A percentile compares a stretch with the other conserved stretches of the same genome.
These are phyloP conservation scores for Myripristis murdjan DNA, from an alignment of 2,797 vertebrate species.

Conservation along the genomic window DNA sequence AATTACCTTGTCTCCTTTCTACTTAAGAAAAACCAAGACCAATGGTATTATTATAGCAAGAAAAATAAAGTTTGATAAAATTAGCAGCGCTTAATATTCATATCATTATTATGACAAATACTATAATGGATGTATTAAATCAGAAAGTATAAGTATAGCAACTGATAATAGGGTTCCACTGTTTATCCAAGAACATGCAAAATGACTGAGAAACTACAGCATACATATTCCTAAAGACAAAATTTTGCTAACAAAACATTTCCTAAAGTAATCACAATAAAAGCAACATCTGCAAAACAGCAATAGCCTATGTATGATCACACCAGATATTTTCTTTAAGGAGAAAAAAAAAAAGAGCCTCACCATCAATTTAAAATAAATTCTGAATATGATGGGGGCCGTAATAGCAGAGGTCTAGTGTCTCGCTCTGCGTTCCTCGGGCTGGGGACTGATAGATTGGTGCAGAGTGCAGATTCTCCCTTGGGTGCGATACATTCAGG, in stretches of 20 bases:
- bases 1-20: slow-evolving; percentile 85
- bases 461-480: slow-evolving; percentile 79
- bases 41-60: slow-evolving; percentile 69
- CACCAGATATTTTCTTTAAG: slow-evolving; percentile 65
- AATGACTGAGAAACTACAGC: slow-evolving; percentile 42
- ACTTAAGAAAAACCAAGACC: slow-evolving; percentile 77
- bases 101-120: slow-evolving; percentile 55
- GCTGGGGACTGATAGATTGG: slow-evolving; percentile 83
- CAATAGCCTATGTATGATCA: slow-evolving; percentile 74
- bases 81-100: slow-evolving; percentile 59
- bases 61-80: slow-evolving; percentile 58
- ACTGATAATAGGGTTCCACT: slow-evolving; percentile 40
- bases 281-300: slow-evolving; percentile 79
- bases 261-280: slow-evolving; percentile 84
- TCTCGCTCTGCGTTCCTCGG: slow-evolving; percentile 76
- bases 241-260: slow-evolving; percentile 82
- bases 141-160: slow-evolving; percentile 41
- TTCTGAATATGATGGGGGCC: slow-evolving; percentile 73
- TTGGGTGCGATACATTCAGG: slow-evolving; percentile 79
- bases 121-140: slow-evolving; percentile 66
- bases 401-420: slow-evolving; percentile 68
- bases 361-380: slow-evolving; percentile 70
- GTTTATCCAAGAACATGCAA: slow-evolving; percentile 55
- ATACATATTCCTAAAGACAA: slow-evolving; percentile 64
- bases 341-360: slow-evolving; percentile 25